A percentile compares a stretch with the other conserved stretches of the same genome.
Evolutionary conservation across 2,888 invertebrate species (phyloP).

Genomic region (Hyppa rectilinea): DNA sequence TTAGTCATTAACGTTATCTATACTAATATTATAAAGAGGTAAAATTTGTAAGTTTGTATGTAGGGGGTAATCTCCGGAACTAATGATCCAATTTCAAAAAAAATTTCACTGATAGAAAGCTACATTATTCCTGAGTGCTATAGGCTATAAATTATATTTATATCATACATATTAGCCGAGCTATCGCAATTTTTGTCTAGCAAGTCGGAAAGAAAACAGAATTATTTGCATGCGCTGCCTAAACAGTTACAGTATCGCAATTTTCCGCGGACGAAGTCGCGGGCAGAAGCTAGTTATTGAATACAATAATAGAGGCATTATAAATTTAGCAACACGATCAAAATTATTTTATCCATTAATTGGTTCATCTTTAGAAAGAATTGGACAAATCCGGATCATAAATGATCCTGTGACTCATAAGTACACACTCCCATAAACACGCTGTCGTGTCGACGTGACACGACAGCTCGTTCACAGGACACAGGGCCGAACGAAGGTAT

Average conservation of each 20-base stretch:
- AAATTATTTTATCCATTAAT: not conserved
- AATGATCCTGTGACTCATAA: slow-evolving; percentile 1
- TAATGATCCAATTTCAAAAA: no score
- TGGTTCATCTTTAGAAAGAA: not conserved
- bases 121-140: not conserved
- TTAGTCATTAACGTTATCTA: not conserved
- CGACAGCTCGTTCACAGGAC: no score
- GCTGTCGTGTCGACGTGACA: slow-evolving; percentile 17
- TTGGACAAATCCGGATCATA: not conserved
- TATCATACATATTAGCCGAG: not conserved
- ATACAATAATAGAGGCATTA: not conserved
- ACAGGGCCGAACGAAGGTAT: no score
- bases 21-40: no score
- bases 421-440: slow-evolving; percentile 16
- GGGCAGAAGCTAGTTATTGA: no score
- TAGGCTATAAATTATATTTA: not conserved
- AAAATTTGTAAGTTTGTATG: no score
- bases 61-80: no score
- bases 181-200: not conserved
- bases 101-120: no score
- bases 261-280: no score
- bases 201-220: not conserved
- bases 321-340: not conserved
- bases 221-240: not conserved
- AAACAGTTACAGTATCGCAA: no score